Evolutionary conservation across 2,888 invertebrate genomes (phyloP).

Genomic region (Tuta absoluta): DNA sequence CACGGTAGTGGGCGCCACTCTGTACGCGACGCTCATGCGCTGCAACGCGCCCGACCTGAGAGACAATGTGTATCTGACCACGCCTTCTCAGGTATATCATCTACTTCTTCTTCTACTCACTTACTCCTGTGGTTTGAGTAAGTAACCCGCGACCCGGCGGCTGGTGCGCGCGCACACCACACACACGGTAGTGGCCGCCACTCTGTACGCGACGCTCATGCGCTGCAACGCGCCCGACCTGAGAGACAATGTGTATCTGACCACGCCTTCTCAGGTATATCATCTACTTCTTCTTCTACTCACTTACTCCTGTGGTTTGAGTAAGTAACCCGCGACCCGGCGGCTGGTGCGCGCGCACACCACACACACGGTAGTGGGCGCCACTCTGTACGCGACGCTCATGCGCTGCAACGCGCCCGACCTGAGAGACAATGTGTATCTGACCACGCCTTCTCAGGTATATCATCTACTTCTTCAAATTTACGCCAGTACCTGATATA

Average conservation of each 20-base stretch:
- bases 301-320: no score
- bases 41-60: conserved; percentile 51
- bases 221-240: conserved; percentile 51
- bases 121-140: no score
- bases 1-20: conserved; percentile 50
- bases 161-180: conserved; percentile 35
- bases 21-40: conserved; percentile 60
- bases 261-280: conserved; percentile 49
- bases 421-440: conserved; percentile 60
- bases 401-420: conserved; percentile 51
- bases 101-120: neutral
- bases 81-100: conserved; percentile 49
- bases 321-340: conserved; percentile 17
- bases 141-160: conserved; percentile 24
- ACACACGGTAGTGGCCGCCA: conserved; percentile 49
- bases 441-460: conserved; percentile 51
- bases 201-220: conserved; percentile 61
- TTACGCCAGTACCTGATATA: no score
- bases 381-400: conserved; percentile 61
- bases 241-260: conserved; percentile 59
- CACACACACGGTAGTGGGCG: conserved; percentile 47
- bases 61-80: conserved; percentile 59
- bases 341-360: conserved; percentile 34
- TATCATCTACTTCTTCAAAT: no score
- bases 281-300: no score